These are phyloP conservation scores for Silurus meridionalis DNA, from an alignment of 2,113 vertebrate genomes.

Conservation along the genomic window DNA sequence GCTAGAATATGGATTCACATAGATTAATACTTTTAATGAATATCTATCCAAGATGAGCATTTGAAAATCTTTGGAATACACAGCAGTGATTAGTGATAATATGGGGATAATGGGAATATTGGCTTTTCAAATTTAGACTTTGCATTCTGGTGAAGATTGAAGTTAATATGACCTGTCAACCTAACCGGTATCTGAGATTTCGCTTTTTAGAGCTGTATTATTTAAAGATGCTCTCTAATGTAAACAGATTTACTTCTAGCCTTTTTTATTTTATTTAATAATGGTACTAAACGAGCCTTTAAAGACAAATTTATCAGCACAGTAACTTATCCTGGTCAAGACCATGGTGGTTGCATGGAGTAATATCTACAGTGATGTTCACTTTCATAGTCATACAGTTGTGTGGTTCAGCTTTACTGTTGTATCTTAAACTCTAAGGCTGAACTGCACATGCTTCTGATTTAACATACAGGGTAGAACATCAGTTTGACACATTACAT, in stretches of 20 bases:
- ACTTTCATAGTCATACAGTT: neutral
- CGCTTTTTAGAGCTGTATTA: no score
- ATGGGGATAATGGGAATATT: neutral
- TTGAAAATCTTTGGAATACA: neutral
- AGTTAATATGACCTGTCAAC: neutral
- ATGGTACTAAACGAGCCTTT: no score
- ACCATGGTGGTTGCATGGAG: neutral
- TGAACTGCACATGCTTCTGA: neutral
- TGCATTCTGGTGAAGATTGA: neutral
- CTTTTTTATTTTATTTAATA: no score
- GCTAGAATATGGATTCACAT: neutral
- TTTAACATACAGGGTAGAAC: neutral
- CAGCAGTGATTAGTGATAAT: neutral
- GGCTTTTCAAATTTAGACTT: neutral
- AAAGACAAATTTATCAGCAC: no score
- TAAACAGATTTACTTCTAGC: no score
- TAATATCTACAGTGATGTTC: neutral
- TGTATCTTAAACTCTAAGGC: neutral
- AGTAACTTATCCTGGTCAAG: neutral
- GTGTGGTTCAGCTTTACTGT: neutral
- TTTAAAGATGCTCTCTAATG: no score
- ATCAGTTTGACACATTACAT: neutral
- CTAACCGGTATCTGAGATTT: no score
- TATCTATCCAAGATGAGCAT: neutral
- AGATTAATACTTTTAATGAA: neutral